phyloP scores from a whole-genome alignment of 2,113 vertebrate species.

The Xiphias gladius region DNA sequence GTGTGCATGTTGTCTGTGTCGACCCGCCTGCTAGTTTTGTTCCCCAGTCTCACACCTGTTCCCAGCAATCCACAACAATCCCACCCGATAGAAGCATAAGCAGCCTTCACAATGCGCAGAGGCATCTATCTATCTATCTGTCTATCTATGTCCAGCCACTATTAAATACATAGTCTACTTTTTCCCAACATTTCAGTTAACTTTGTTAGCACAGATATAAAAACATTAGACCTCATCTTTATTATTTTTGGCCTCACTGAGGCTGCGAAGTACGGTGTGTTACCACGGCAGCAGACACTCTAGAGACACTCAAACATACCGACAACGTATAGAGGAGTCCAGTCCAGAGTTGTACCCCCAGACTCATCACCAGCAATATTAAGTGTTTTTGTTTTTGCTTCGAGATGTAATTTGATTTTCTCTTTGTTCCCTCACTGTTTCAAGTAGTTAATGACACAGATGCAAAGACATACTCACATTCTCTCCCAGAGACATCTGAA shows the following conservation, averaged over 20 bases:
- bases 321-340: slow-evolving; percentile 29
- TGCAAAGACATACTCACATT: neutral
- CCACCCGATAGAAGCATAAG: neutral
- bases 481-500: slow-evolving; percentile 6
- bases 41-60: neutral
- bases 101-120: neutral
- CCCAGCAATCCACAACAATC: neutral
- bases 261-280: slow-evolving; percentile 44
- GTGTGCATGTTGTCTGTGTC: neutral
- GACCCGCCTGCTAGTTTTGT: no score
- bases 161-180: slow-evolving; percentile 2
- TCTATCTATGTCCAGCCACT: neutral
- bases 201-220: slow-evolving; percentile 21
- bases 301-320: slow-evolving; percentile 52
- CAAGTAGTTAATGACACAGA: slow-evolving; percentile 41
- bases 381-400: slow-evolving; percentile 16
- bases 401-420: slow-evolving; percentile 42
- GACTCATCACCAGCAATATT: slow-evolving; percentile 36
- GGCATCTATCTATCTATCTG: neutral
- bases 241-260: slow-evolving; percentile 58
- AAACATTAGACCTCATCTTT: slow-evolving; percentile 49
- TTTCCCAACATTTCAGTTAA: slow-evolving; percentile 28
- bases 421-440: slow-evolving; percentile 19
- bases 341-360: neutral
- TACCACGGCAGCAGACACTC: slow-evolving; percentile 75